phyloP scores from a whole-genome alignment of 2,113 vertebrate species.

The Cinclus mexicanus region DNA sequence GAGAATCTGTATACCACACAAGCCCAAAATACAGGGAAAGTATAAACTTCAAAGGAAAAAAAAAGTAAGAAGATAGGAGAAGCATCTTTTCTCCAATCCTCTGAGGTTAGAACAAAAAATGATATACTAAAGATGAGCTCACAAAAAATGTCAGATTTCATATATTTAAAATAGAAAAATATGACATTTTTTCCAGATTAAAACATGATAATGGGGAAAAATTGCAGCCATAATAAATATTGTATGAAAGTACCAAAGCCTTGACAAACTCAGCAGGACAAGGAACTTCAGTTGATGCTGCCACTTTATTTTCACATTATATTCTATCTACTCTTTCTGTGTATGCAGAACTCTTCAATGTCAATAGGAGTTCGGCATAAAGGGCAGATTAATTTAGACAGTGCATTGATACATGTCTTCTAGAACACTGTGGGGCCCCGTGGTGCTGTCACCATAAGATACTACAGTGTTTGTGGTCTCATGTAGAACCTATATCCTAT shows the following conservation, averaged over 20 bases:
- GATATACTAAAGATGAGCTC: neutral
- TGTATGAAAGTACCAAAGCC: conserved; percentile 66
- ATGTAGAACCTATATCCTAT: neutral
- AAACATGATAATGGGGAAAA: conserved; percentile 65
- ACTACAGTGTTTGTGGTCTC: neutral
- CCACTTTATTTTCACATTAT: conserved; percentile 45
- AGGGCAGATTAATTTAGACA: conserved; percentile 20
- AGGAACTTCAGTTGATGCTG: conserved; percentile 50
- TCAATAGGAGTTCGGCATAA: neutral
- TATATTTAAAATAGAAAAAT: conserved; percentile 54
- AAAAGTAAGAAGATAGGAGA: neutral
- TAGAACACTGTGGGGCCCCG: neutral
- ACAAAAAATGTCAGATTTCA: conserved; percentile 49
- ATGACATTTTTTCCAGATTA: conserved; percentile 63
- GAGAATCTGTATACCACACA: neutral
- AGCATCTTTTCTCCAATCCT: conserved; percentile 15
- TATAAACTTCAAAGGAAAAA: conserved; percentile 39
- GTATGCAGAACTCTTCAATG: conserved; percentile 2
- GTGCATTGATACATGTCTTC: neutral
- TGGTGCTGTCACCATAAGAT: neutral
- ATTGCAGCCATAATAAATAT: conserved; percentile 68
- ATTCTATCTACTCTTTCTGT: neutral
- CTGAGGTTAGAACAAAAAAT: conserved; percentile 48
- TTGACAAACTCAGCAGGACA: conserved; percentile 64
- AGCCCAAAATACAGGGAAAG: neutral